Conservation (phyloP, 2,113 vertebrate species). For the Telmatochromis brichardi region DNA sequence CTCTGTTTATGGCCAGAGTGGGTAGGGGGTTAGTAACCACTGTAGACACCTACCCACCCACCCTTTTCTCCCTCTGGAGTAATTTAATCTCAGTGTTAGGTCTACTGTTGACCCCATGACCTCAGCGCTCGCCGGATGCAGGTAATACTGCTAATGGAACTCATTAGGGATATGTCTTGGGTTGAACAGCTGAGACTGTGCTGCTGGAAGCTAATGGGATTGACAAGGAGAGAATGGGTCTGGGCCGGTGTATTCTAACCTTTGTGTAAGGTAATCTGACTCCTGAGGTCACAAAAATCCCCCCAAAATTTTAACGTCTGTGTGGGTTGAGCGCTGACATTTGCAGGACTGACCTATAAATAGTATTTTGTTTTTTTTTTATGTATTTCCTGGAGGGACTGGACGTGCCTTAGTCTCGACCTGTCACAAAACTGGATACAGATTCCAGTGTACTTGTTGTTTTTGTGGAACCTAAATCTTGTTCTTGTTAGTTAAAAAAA, state of each 20-base stretch:
- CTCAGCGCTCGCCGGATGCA: conserved; percentile 54
- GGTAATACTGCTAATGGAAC: conserved; percentile 71
- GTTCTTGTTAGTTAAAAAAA: background rate
- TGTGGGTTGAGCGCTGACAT: background rate
- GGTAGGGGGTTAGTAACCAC: background rate
- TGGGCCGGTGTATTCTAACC: background rate
- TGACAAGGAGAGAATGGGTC: conserved; percentile 34
- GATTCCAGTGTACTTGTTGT: background rate
- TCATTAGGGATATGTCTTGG: conserved; percentile 62
- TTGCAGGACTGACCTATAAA: background rate
- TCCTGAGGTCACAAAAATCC: background rate
- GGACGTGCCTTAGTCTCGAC: background rate
- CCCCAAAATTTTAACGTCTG: background rate
- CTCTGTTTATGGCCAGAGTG: background rate
- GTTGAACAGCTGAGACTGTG: conserved; percentile 49
- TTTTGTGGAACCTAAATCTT: background rate
- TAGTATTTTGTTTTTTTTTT: rapidly evolving
- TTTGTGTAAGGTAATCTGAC: background rate
- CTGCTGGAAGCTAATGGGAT: conserved; percentile 52
- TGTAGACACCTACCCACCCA: conserved; percentile 7
- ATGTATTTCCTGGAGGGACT: background rate
- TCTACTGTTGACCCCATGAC: conserved; percentile 61
- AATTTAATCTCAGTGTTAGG: conserved; percentile 69
- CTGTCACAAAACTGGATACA: background rate
- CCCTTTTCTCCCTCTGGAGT: conserved; percentile 38